A percentile compares a stretch with the other conserved stretches of the same genome.
Conservation (phyloP, 1,140 invertebrate species). For the Psix sp. region DNA sequence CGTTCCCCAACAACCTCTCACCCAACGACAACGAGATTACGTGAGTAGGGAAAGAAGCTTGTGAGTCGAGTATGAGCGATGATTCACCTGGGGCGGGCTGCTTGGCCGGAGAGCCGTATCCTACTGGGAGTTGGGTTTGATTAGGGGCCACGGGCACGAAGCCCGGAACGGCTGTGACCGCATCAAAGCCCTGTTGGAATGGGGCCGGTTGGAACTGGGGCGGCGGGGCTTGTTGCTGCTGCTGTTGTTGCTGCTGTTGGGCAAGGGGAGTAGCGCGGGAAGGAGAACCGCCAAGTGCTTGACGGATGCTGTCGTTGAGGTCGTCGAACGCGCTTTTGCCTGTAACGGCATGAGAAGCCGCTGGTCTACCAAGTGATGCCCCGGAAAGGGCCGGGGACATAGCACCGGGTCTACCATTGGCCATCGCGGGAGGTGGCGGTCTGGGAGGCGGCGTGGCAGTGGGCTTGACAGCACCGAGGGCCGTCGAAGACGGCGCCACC, state of each 20-base stretch:
- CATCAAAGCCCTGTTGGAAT: constrained; percentile 52
- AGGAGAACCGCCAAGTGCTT: constrained; percentile 82
- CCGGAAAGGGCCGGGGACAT: constrained; percentile 67
- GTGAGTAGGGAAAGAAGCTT: too few relatives aligned
- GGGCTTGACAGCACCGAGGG: constrained; percentile 65
- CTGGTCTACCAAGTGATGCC: constrained; percentile 64
- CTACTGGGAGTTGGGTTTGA: constrained; percentile 71
- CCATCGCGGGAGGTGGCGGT: constrained; percentile 76
- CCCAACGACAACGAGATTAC: too few relatives aligned
- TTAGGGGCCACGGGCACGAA: constrained; percentile 57
- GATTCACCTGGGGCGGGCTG: constrained; percentile 78
- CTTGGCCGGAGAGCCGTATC: constrained; percentile 81
- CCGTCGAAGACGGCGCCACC: constrained; percentile 62
- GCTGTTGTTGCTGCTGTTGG: constrained; percentile 72
- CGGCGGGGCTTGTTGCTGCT: constrained; percentile 67
- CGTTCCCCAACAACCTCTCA: too few relatives aligned
- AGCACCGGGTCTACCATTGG: constrained; percentile 75
- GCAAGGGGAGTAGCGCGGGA: constrained; percentile 71
- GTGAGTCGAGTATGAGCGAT: neutral
- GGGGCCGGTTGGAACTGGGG: constrained; percentile 55
- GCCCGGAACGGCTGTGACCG: constrained; percentile 62
- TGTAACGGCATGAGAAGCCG: constrained; percentile 67
- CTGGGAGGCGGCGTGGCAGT: constrained; percentile 76
- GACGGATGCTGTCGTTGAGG: constrained; percentile 83
- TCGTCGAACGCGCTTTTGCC: constrained; percentile 84